Percentiles rank a stretch among this genome's conserved stretches.
These are phyloP conservation scores for Ericerus pela DNA, from an alignment of 1,140 invertebrate species.

Conservation along the genomic window DNA sequence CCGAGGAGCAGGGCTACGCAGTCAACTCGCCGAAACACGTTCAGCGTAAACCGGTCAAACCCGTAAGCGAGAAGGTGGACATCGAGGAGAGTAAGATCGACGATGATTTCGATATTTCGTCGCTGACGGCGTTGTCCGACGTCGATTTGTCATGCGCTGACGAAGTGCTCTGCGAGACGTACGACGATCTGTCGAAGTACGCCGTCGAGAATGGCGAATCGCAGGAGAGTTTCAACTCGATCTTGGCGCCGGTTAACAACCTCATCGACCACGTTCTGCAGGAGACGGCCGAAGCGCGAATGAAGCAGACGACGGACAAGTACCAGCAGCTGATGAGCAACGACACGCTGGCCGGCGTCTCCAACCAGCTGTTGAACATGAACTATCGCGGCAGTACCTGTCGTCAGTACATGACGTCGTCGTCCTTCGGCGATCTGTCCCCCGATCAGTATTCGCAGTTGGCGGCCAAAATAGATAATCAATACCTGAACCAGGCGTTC, in stretches of 20 bases:
- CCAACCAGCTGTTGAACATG: not conserved
- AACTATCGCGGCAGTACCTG: not conserved
- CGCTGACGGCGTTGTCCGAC: not conserved
- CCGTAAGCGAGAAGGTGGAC: no score
- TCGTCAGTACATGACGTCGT: not conserved
- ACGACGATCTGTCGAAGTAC: not conserved
- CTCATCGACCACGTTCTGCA: not conserved
- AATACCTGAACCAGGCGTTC: not conserved
- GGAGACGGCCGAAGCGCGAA: not conserved
- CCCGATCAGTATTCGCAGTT: not conserved
- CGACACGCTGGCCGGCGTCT: not conserved
- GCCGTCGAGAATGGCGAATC: not conserved
- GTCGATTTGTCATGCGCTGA: slow-evolving; percentile 1
- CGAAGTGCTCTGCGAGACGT: not conserved
- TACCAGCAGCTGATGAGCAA: not conserved
- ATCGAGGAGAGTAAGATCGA: not conserved
- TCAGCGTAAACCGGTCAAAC: not conserved
- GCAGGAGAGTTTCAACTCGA: not conserved
- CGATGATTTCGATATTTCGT: not conserved
- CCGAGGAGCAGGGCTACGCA: slow-evolving; percentile 1
- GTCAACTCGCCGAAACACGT: not conserved
- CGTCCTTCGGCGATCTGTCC: not conserved
- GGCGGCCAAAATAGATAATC: not conserved
- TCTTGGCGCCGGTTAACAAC: not conserved
- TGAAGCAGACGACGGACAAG: not conserved